These are phyloP conservation scores for Spilogale gracilis DNA, from an alignment of 2,113 vertebrate genomes.

Conservation along the genomic window DNA sequence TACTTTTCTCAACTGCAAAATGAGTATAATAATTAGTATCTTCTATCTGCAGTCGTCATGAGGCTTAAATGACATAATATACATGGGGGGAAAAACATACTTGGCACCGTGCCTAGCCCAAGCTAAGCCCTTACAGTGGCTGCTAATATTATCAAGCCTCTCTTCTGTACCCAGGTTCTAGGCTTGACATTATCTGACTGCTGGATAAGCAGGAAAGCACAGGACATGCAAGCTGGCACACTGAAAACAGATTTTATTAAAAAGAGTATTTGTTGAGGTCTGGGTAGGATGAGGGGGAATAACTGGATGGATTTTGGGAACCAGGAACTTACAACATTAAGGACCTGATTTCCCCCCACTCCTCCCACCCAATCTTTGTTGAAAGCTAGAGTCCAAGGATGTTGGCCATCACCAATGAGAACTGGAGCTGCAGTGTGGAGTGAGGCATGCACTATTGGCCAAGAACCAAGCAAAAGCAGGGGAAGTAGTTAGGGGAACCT, in stretches of 20 bases:
- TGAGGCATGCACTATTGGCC: background rate
- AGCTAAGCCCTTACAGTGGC: conserved; percentile 22
- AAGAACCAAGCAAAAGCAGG: background rate
- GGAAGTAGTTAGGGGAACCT: accelerated
- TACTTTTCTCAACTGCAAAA: conserved; percentile 54
- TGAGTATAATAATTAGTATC: conserved; percentile 29
- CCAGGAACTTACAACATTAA: background rate
- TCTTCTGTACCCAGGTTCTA: background rate
- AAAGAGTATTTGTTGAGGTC: background rate
- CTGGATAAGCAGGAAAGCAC: background rate
- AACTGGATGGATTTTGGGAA: background rate
- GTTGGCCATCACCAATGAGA: background rate
- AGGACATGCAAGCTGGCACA: background rate
- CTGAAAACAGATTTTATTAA: background rate
- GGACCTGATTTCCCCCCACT: background rate
- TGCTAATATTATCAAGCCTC: background rate
- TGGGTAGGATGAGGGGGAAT: background rate
- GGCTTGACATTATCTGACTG: background rate
- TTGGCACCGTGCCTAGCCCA: background rate
- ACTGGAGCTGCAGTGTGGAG: background rate
- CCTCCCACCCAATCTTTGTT: background rate
- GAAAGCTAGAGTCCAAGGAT: background rate
- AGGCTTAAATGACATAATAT: conserved; percentile 49
- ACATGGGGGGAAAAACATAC: background rate
- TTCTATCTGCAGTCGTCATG: background rate